Evolutionary conservation across 2,797 vertebrate species (phyloP).

Genomic region (Astyanax mexicanus): DNA sequence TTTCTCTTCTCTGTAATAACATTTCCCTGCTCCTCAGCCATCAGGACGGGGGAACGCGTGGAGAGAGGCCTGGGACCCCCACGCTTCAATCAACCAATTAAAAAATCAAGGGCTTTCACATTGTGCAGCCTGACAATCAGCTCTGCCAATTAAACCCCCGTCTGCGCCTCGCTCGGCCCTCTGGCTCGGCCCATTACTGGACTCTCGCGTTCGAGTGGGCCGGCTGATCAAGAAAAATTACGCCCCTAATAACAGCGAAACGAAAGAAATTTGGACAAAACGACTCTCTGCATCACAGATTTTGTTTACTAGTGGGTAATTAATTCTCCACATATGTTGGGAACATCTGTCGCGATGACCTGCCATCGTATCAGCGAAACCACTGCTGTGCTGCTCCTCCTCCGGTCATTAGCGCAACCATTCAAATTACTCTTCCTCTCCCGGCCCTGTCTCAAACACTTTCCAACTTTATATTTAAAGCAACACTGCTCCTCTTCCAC

Average conservation of each 20-base stretch:
- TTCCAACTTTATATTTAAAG: constrained; percentile 64
- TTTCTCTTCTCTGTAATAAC: constrained; percentile 71
- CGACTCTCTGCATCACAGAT: constrained; percentile 92
- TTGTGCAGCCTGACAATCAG: constrained; percentile 77
- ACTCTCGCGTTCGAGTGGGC: constrained; percentile 78
- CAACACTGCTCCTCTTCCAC: constrained; percentile 19
- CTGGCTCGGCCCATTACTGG: constrained; percentile 76
- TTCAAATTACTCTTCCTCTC: constrained; percentile 76
- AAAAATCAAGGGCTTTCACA: constrained; percentile 81
- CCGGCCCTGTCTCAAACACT: constrained; percentile 60
- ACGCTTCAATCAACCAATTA: constrained; percentile 91
- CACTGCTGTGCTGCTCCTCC: constrained; percentile 90
- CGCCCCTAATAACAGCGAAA: constrained; percentile 90
- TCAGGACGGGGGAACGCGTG: constrained; percentile 30
- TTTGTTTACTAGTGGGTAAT: constrained; percentile 99
- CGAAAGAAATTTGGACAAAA: constrained; percentile 96
- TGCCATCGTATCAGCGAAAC: constrained; percentile 93
- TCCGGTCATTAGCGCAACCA: constrained; percentile 86
- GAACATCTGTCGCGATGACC: constrained; percentile 99
- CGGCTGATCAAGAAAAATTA: constrained; percentile 96
- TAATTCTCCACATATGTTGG: constrained; percentile 99
- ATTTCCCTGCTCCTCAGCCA: constrained; percentile 64
- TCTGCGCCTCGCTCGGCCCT: constrained; percentile 69
- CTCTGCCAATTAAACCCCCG: constrained; percentile 72
- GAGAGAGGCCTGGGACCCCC: constrained; percentile 62